Base-by-base conservation (phyloP, 1,140 invertebrate genomes). In the Pollicipes pollicipes region DNA sequence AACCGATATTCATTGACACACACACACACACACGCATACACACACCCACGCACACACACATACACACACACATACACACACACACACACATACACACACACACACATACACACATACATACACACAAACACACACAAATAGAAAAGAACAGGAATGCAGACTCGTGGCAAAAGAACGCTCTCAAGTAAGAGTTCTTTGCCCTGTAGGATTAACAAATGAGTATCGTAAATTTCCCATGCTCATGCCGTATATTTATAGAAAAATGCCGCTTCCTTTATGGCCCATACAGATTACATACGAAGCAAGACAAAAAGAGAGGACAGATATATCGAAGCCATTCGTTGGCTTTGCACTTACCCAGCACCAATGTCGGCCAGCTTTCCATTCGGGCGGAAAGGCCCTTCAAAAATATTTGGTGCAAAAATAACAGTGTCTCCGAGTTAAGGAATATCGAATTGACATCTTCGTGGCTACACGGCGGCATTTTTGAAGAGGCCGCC, bases 391-490 rank as follows among this genome's bases (percentile, higher is more conserved):
- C 91, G 6, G 89, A 91, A 3, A 95, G 83, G 27, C 93, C 93
- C 80, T 96, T 95, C 73, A 95, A 83, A 79, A 96, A 96, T 72
- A 95, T 95, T 80, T 95, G 92, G 82, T 95, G 93, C 0, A 95
- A 83, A 80, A 95, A 96, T 75, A 95, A 81, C 67, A 97, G 86
- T 0, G 93, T 95, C 81, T 97, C 93, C 76, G 90, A 91, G 81
- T 97, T 97, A 35, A 97, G 82, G 81, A 95, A 97, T 75, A 96
- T 95, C 37, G 92, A 95, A 80, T 93, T 95, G 69, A 96, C 90
- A 77, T 97, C 93, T 79, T 96, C 93, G 78, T 97, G 93, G 2
- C 88, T 88, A 77, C 93, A 93, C 0, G 92, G 91, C 8, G 93
- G 93, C 78, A 91, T 93, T 80, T 95, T 95, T 1, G 90, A 93